Evolutionary conservation across 2,113 vertebrate genomes (phyloP).

Genomic region (Falcunculus frontatus): DNA sequence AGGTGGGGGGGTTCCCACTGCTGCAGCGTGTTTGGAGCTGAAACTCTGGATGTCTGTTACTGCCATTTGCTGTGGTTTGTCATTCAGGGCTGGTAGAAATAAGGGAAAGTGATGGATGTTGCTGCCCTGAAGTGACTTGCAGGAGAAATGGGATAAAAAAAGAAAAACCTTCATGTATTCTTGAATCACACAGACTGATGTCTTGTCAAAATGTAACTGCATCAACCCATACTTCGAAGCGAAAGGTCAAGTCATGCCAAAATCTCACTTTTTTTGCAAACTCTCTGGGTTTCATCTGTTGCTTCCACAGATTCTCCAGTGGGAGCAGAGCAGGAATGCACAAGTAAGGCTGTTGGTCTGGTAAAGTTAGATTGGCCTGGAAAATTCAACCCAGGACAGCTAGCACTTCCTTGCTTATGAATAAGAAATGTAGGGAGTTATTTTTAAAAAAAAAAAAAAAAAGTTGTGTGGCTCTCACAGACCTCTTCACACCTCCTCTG

Average conservation of each 20-base stretch:
- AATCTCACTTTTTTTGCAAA: background rate
- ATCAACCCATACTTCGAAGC: background rate
- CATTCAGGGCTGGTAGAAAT: background rate
- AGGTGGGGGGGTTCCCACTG: background rate
- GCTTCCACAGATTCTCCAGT: background rate
- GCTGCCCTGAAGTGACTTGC: background rate
- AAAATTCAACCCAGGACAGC: background rate
- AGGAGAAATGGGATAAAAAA: background rate
- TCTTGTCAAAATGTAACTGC: conserved; percentile 19
- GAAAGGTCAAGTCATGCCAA: background rate
- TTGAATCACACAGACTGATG: background rate
- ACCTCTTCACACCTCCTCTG: background rate
- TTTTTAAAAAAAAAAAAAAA: background rate
- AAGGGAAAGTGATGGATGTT: background rate
- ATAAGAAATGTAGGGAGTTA: background rate
- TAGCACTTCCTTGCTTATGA: background rate
- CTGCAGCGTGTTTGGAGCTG: background rate
- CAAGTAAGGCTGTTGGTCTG: background rate
- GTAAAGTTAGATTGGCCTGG: background rate
- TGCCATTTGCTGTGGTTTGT: background rate
- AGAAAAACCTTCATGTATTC: background rate
- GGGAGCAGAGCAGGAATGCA: background rate
- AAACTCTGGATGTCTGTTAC: background rate
- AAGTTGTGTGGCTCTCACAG: background rate
- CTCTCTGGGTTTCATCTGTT: background rate